These are phyloP conservation scores for Herminia tarsipennalis DNA, from an alignment of 2,888 invertebrate genomes.

Conservation along the genomic window DNA sequence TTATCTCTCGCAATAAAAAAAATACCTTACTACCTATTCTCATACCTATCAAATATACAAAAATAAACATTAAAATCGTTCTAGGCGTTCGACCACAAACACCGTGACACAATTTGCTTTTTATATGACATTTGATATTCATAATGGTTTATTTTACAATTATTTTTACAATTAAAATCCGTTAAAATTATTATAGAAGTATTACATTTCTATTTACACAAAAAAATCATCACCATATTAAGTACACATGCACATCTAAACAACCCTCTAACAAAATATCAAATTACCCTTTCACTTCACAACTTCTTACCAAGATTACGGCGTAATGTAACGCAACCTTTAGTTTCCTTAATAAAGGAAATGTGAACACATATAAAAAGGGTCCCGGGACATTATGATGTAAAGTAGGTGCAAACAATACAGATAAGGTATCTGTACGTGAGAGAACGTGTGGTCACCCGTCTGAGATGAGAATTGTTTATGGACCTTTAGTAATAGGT, in stretches of 20 bases:
- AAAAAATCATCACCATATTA: background rate
- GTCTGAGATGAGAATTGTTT: conserved; percentile 8
- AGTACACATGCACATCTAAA: background rate
- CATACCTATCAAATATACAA: too few species aligned
- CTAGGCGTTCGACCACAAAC: too few species aligned
- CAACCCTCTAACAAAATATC: conserved; percentile 4
- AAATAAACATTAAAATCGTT: too few species aligned
- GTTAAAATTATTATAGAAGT: too few species aligned
- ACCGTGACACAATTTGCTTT: too few species aligned
- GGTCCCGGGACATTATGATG: conserved; percentile 57
- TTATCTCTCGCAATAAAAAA: too few species aligned
- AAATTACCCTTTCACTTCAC: background rate
- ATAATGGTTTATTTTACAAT: too few species aligned
- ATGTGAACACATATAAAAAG: conserved; percentile 44
- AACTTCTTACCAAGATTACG: conserved; percentile 14
- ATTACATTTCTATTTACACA: background rate
- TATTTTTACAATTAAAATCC: too few species aligned
- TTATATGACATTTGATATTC: too few species aligned
- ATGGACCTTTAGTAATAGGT: conserved; percentile 7
- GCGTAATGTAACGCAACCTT: conserved; percentile 24
- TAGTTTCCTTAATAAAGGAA: conserved; percentile 23
- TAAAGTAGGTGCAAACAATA: conserved; percentile 64
- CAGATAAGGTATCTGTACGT: conserved; percentile 51
- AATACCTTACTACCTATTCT: too few species aligned
- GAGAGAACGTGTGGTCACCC: conserved; percentile 58